Evolutionary conservation across 2,113 vertebrate species (phyloP).

Genomic region (Ptychochromis oligacanthus): DNA sequence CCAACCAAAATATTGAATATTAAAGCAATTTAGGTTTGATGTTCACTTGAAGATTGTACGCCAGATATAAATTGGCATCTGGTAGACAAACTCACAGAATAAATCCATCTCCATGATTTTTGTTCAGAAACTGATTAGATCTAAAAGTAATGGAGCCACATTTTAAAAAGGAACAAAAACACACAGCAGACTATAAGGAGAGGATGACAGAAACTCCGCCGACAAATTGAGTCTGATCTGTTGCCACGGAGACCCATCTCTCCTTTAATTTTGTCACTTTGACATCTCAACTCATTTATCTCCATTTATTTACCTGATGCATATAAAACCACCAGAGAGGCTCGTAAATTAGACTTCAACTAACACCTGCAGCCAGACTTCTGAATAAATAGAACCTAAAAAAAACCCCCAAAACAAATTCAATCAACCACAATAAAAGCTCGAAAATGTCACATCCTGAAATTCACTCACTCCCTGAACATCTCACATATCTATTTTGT

Average conservation of each 20-base stretch:
- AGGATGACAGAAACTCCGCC: not conserved
- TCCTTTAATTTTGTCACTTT: not conserved
- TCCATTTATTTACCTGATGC: not conserved
- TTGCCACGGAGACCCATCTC: constrained; percentile 33
- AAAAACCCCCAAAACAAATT: not conserved
- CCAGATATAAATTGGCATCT: fast-evolving
- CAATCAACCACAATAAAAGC: constrained; percentile 18
- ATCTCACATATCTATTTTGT: not conserved
- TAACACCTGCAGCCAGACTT: constrained; percentile 14
- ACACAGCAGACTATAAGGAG: not conserved
- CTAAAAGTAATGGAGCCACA: not conserved
- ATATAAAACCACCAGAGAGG: not conserved
- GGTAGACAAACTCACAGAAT: not conserved
- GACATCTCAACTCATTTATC: constrained; percentile 12
- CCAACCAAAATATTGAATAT: not conserved
- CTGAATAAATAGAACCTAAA: not conserved
- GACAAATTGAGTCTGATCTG: constrained; percentile 9
- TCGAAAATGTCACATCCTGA: not conserved
- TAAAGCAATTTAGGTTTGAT: not conserved
- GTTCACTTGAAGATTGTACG: not conserved
- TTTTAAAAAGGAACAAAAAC: not conserved
- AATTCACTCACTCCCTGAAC: not conserved
- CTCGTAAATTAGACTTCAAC: not conserved
- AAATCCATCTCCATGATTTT: not conserved
- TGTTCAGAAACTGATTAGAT: not conserved